Evolutionary conservation across 2,113 vertebrate species (phyloP), one percentile per base, ranked within the genome.

Genomic region (Marmota flaviventris): DNA sequence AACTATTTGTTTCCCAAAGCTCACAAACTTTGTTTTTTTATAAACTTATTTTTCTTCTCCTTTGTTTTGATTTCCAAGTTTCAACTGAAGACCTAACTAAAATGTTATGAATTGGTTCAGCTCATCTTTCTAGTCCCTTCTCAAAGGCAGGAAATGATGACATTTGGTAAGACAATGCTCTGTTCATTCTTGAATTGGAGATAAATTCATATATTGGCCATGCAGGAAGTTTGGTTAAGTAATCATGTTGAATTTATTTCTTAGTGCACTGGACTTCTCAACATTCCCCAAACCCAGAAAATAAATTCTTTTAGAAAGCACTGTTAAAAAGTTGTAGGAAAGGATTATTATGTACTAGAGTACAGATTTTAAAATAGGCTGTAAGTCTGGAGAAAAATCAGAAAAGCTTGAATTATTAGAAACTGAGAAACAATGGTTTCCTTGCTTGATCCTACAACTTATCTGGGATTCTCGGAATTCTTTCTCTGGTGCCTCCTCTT

Each of bases 191-290:
- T 53, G 42, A 91, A 58, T 83, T 85, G 84, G 72, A 97, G 94
- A 93, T 82, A 75, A 89, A 92, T 96, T 89, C 58, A 84, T 92
- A 67, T 76, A 70, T 72, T 81, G 87, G 45, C 81, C 45, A 87
- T 89, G 86, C 89, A 90, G 96, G 95, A 95, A 94, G 92, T 93
- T 97, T 90, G 94, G 87, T 96, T 97, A 95, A 97, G 79, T 65
- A 89, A 96, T 90, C 90, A 96, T 7, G 63, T 81, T 88, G 84
- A 88, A 95, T 97, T 87, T 93, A 95, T 92, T 97, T 97, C 87
- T 88, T 93, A 90, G 72, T 63, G 51, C 89, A n/a, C 53, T 73
- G 45, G 45, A 56, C 51, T 97, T 96, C 75, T 88, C 67, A 85
- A 39, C 75, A 95, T 96, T 93, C 61, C 32, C 75, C 39, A 95